phyloP scores from a whole-genome alignment of 2,797 vertebrate genomes.

The Spinus olivaceus region DNA sequence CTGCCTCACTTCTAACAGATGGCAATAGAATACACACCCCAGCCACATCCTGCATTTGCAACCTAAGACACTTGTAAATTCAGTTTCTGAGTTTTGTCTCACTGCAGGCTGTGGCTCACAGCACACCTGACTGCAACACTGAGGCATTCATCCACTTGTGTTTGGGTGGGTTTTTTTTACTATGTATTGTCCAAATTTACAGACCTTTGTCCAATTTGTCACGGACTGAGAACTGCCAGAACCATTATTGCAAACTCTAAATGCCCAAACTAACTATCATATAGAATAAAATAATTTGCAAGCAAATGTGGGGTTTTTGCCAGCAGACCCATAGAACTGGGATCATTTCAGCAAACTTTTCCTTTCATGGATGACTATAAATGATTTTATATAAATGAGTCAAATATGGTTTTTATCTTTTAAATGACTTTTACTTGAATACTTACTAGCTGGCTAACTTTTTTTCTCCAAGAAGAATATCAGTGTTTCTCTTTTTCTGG shows the following conservation, averaged over 20 bases:
- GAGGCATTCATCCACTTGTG: background rate
- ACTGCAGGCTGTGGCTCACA: background rate
- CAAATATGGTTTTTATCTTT: background rate
- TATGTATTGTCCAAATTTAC: background rate
- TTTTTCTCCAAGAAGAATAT: background rate
- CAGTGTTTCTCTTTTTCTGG: background rate
- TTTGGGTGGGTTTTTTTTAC: background rate
- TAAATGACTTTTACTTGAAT: background rate
- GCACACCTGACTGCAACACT: background rate
- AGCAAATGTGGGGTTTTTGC: background rate
- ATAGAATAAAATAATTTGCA: background rate
- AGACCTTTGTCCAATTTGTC: background rate
- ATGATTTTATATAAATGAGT: background rate
- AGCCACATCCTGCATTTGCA: background rate
- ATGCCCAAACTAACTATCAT: background rate
- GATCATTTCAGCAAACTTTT: accelerated
- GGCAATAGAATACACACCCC: too few relatives aligned
- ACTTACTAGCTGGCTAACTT: background rate
- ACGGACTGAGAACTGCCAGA: background rate
- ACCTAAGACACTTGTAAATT: background rate
- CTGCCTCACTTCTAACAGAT: background rate
- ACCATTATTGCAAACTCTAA: background rate
- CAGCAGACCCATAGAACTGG: background rate
- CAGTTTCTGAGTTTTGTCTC: background rate
- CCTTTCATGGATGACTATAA: background rate